Evolutionary conservation across 2,888 invertebrate genomes (phyloP).

Genomic region (Melitaea athalia): DNA sequence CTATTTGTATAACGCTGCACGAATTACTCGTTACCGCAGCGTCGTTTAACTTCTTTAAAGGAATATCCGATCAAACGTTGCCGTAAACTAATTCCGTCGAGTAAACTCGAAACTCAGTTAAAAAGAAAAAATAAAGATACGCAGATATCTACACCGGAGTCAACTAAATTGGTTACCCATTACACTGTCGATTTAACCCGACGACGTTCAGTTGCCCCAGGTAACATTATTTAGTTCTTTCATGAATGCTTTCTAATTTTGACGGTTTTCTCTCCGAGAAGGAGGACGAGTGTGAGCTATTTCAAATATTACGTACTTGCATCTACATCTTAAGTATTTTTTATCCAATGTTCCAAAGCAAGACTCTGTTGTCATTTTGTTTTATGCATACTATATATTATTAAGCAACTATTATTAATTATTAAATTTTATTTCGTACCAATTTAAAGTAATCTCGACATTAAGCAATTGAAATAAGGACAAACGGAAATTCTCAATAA

Average conservation of each 20-base stretch:
- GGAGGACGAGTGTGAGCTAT: too few species aligned
- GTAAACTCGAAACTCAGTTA: conserved; percentile 73
- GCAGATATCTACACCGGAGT: conserved; percentile 63
- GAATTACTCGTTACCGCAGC: conserved; percentile 60
- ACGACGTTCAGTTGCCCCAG: conserved; percentile 44
- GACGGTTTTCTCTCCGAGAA: not conserved
- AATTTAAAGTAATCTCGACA: not conserved
- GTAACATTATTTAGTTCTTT: conserved; percentile 16
- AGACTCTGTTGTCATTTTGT: not conserved
- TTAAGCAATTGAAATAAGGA: not conserved
- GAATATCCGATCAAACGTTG: conserved; percentile 79
- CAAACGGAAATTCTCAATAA: not conserved
- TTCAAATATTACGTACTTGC: too few species aligned
- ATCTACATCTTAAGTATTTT: too few species aligned
- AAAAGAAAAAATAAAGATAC: conserved; percentile 60
- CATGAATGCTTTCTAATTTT: conserved; percentile 3
- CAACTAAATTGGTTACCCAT: conserved; percentile 74
- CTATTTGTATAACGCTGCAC: conserved; percentile 59
- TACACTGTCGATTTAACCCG: conserved; percentile 69
- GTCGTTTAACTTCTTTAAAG: conserved; percentile 72
- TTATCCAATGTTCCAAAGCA: not conserved
- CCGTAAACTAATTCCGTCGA: conserved; percentile 77
- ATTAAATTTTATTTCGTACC: not conserved
- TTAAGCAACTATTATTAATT: too few species aligned
- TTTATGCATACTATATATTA: too few species aligned